phyloP scores from a whole-genome alignment of 2,797 vertebrate species.

The Esox masquinongy region DNA sequence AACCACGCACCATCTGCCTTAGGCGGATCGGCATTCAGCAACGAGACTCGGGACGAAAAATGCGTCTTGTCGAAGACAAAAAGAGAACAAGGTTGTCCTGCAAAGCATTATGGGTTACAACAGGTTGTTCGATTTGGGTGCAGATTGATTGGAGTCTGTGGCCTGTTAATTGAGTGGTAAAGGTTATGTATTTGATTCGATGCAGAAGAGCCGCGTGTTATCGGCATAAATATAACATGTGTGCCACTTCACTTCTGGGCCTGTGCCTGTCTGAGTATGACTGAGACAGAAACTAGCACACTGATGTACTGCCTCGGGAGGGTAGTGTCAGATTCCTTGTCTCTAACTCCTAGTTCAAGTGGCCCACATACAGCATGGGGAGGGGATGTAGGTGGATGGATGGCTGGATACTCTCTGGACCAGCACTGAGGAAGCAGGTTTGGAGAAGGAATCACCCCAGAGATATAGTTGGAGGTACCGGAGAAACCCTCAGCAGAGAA shows the following conservation, averaged over 20 bases:
- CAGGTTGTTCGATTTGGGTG: background rate
- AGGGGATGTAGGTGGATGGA: constrained; percentile 58
- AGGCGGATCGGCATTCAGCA: too few relatives aligned
- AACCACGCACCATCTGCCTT: too few relatives aligned
- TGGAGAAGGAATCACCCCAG: constrained; percentile 61
- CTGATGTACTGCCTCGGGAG: constrained; percentile 50
- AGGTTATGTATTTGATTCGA: constrained; percentile 34
- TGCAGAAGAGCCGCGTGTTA: constrained; percentile 41
- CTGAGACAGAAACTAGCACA: constrained; percentile 40
- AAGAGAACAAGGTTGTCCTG: background rate
- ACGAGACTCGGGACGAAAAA: too few relatives aligned
- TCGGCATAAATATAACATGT: constrained; percentile 61
- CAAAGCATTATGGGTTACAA: background rate
- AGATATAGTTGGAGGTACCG: constrained; percentile 72
- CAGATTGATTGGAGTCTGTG: background rate
- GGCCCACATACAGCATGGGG: constrained; percentile 69
- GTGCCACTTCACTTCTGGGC: constrained; percentile 57
- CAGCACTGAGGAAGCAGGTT: constrained; percentile 68
- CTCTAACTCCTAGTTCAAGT: constrained; percentile 64
- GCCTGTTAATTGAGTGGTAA: background rate
- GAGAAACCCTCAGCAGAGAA: constrained; percentile 60
- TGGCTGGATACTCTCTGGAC: constrained; percentile 66
- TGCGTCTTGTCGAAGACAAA: too few relatives aligned
- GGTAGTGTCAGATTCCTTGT: constrained; percentile 61
- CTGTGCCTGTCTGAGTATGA: constrained; percentile 54